phyloP scores from a whole-genome alignment of 2,113 vertebrate genomes.

The Miniopterus natalensis region DNA sequence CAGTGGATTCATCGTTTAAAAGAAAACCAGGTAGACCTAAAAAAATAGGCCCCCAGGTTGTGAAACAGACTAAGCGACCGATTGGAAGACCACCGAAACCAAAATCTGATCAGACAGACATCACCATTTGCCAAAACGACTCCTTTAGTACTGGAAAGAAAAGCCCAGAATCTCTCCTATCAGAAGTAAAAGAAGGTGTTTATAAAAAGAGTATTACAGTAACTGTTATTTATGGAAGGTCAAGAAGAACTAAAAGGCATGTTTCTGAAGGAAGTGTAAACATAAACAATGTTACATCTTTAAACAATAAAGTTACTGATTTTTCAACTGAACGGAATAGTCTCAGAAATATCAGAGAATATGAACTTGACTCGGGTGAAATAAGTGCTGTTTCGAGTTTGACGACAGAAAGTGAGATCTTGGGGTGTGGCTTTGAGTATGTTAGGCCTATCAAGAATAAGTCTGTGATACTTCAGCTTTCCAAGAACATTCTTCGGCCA shows the following conservation, averaged over 20 bases:
- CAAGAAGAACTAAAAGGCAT: slow-evolving; percentile 93
- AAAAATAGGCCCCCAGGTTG: slow-evolving; percentile 94
- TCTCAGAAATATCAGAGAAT: slow-evolving; percentile 74
- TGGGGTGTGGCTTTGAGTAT: slow-evolving; percentile 87
- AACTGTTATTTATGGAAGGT: slow-evolving; percentile 96
- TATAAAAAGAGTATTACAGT: slow-evolving; percentile 94
- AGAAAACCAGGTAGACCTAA: slow-evolving; percentile 96
- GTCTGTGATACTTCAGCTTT: slow-evolving; percentile 85
- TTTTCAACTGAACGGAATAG: slow-evolving; percentile 79
- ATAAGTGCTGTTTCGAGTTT: slow-evolving; percentile 79
- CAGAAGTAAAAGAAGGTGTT: slow-evolving; percentile 84
- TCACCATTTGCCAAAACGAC: slow-evolving; percentile 75
- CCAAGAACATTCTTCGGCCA: slow-evolving; percentile 89
- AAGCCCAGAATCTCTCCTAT: slow-evolving; percentile 67
- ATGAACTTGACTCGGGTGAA: slow-evolving; percentile 81
- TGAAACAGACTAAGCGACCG: slow-evolving; percentile 94
- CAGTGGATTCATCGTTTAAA: slow-evolving; percentile 89
- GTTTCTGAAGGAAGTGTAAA: slow-evolving; percentile 92
- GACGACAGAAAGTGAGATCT: slow-evolving; percentile 77
- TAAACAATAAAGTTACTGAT: slow-evolving; percentile 65
- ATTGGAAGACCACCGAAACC: slow-evolving; percentile 95
- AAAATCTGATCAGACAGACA: slow-evolving; percentile 84
- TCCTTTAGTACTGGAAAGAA: slow-evolving; percentile 72
- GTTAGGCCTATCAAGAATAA: slow-evolving; percentile 90
- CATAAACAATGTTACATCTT: slow-evolving; percentile 84